Conservation (phyloP, 1,140 invertebrate genomes). For the Catajapyx aquilonaris region DNA sequence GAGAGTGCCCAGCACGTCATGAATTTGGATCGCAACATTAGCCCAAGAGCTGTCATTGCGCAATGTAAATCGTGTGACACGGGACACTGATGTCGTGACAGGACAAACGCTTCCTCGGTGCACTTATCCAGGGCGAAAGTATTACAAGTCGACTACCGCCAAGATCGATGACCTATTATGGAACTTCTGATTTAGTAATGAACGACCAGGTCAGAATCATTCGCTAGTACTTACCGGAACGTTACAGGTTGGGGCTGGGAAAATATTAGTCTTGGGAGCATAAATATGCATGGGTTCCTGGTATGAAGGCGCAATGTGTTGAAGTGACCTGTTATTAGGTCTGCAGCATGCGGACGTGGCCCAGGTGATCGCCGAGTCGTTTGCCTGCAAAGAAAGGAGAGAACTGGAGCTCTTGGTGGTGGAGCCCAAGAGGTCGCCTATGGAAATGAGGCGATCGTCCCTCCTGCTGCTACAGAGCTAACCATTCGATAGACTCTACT, state of each 20-base stretch:
- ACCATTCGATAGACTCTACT: no score
- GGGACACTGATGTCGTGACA: no score
- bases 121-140: no score
- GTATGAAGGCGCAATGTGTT: background rate
- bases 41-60: no score
- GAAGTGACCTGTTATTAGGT: slow-evolving; percentile 16
- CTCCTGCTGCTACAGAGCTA: background rate
- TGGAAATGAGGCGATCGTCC: slow-evolving; percentile 25
- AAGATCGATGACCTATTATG: background rate
- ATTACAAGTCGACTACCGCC: no score
- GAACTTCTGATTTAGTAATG: background rate
- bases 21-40: no score
- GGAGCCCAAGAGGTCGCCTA: slow-evolving; percentile 70
- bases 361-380: slow-evolving; percentile 68
- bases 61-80: no score
- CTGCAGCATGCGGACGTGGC: slow-evolving; percentile 58
- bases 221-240: background rate
- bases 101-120: no score
- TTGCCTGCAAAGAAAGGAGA: slow-evolving; percentile 58
- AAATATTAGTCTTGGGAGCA: no score
- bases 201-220: background rate
- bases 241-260: background rate
- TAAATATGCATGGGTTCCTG: background rate
- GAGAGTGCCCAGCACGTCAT: no score
- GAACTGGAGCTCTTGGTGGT: slow-evolving; percentile 78